Base-by-base conservation (phyloP, 1,140 invertebrate species). In the Aphaenogaster floridana region DNA sequence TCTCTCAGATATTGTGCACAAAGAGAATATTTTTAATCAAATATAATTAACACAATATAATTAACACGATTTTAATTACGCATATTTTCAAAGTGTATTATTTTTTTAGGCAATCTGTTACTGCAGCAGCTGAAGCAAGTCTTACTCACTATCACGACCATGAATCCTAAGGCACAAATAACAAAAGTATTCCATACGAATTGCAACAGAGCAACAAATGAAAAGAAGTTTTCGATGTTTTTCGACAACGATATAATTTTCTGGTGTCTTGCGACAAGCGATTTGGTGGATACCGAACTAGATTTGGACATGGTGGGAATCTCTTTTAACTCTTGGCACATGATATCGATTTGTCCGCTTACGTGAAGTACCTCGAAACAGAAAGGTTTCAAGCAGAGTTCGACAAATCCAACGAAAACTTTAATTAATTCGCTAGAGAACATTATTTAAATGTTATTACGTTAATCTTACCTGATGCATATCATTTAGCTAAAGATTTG, bases 81-180 rank as follows among this genome's bases (percentile, higher is more conserved):
- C 3, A 50, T 28, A 52, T 36, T 78, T 64, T 50, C n/a, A 52
- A 15, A 68, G 45, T n/a, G 0, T 34, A 34, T 54, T 72, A 13
- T 45, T 45, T 21, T 78, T 34, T 78, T 11, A 52, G n/a, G 4
- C 6, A 66, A 17, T 54, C 3, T 45, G 28, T 17, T 63, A 34
- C 4, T 80, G n/a, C 0, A 39, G n/a, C 17, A 36, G 48, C 17
- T 48, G 34, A 76, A 42, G 0, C 4, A 68, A 28, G 4, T 28
- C n/a, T 83, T 83, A 69, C 86, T 89, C 36, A 89, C 87, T 50
- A 78, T 89, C 4, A 80, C 39, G 8, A 80, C 69, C 39, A 90
- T 68, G 11, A 89, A 89, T 57, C 68, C 45, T 39, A 78, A 15
- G 15, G 66, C 68, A n/a, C 81, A 89, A 8, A 90, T 76, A 39